Conservation (phyloP, 2,113 vertebrate genomes). For the Poicephalus gulielmi region DNA sequence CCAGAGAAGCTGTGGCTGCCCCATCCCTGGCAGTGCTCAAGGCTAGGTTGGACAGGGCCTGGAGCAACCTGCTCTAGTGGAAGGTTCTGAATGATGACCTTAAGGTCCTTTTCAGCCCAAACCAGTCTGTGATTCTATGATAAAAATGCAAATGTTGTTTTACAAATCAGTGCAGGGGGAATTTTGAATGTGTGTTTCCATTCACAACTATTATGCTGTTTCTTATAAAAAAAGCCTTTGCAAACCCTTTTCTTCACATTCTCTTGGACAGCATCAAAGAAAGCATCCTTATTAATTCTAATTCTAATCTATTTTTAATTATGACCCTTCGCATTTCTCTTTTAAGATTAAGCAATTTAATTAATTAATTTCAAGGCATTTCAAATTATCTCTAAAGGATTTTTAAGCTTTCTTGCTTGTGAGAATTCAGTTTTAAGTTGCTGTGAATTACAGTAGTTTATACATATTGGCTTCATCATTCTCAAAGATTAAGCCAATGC, state of each 20-base stretch:
- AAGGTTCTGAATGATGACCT: background rate
- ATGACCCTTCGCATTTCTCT: background rate
- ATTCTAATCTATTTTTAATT: background rate
- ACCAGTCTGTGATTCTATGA: background rate
- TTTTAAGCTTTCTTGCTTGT: background rate
- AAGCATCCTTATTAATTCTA: background rate
- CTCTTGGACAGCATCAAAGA: background rate
- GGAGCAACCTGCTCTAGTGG: background rate
- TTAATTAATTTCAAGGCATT: background rate
- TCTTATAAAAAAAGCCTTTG: background rate
- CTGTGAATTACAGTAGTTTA: background rate
- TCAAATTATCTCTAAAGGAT: background rate
- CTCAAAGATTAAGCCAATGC: background rate
- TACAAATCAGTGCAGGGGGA: background rate
- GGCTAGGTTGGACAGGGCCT: background rate
- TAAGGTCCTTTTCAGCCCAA: background rate
- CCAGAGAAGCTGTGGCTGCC: too few species aligned
- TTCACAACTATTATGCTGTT: background rate
- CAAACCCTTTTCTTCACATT: background rate
- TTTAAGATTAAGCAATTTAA: background rate
- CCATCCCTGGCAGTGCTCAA: background rate
- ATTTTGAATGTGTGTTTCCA: background rate
- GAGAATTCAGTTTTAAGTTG: background rate
- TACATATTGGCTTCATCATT: background rate
- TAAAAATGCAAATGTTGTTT: background rate